Base-by-base conservation (phyloP, 2,113 vertebrate species). In the Apistogramma diplotaenia region DNA sequence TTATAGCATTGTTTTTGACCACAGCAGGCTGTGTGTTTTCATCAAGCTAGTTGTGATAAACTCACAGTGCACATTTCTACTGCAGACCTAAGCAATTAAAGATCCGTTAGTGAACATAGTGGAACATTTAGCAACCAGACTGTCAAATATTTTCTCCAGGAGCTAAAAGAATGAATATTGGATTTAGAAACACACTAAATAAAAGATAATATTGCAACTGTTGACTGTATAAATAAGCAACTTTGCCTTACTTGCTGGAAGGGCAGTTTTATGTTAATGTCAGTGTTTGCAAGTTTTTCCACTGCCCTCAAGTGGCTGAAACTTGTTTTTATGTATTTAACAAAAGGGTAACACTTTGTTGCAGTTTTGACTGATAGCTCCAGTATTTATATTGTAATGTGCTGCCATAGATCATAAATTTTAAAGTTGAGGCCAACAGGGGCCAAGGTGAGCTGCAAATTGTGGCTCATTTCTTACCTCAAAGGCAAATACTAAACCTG, bases 401-500 rank as follows among this genome's bases (percentile, higher is more conserved):
- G 43, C 27, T 67, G 46, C 3, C 62, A 27, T 40, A 19, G 16
- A 67, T 67, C 23, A 46, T 7, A 23, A 58, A 51, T 43, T n/a
- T n/a, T 8, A 6, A 23, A 11, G 19, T 61, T 31, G 35, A 57
- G 40, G 23, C 13, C 23, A 77, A 51, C 56, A 51, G 8, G 21
- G 60, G 15, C 54, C 16, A 67, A 29, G 23, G 62, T 67, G 62
- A 25, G 31, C 40, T 25, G 76, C 62, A 71, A 65, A 73, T 78
- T 76, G 29, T 4, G 40, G 54, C 65, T 35, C 54, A 87, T 57
- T 57, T 51, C 21, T 83, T 49, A 73, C 57, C 75, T 84, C 67
- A 65, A 87, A 89, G 77, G 49, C 40, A 35, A 75, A 56, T 82
- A 79, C 59, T 58, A 73, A 40, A 75, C 29, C 29, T 72, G 70